phyloP scores from a whole-genome alignment of 2,888 invertebrate species.

The Clostera curtula region DNA sequence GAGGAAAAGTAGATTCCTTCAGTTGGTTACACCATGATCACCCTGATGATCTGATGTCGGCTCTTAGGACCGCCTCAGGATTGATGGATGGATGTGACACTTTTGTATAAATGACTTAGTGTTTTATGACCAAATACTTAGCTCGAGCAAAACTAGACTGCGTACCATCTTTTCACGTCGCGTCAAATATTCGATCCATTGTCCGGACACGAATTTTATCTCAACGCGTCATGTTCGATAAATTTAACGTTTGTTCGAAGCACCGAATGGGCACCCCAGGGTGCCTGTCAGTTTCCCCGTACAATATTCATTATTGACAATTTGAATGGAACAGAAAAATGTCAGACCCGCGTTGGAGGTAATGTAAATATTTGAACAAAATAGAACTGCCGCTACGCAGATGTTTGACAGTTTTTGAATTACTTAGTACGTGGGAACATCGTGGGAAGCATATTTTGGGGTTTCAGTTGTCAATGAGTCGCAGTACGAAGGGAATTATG shows the following conservation, averaged over 20 bases:
- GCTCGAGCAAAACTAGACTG: neutral
- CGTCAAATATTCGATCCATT: slow-evolving; percentile 22
- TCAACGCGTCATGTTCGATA: slow-evolving; percentile 23
- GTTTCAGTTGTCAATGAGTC: no score
- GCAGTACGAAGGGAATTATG: slow-evolving; percentile 18
- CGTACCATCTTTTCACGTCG: slow-evolving; percentile 25
- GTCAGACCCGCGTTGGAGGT: slow-evolving; percentile 53
- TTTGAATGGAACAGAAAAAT: slow-evolving; percentile 52
- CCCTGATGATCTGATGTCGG: no score
- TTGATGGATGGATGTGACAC: no score
- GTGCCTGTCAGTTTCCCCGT: slow-evolving; percentile 23
- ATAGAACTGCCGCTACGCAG: slow-evolving; percentile 29
- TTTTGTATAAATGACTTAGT: no score
- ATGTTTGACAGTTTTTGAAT: slow-evolving; percentile 30
- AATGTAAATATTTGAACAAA: slow-evolving; percentile 58
- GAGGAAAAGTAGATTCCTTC: no score
- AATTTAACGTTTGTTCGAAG: slow-evolving; percentile 26
- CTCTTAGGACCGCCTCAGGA: no score
- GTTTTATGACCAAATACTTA: no score
- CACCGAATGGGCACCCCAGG: slow-evolving; percentile 14
- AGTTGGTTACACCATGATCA: no score
- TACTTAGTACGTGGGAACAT: slow-evolving; percentile 18
- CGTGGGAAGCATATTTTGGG: no score
- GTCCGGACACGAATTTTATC: slow-evolving; percentile 29
- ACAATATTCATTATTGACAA: slow-evolving; percentile 57